phyloP scores from a whole-genome alignment of 2,888 invertebrate species.

The Cerastoderma edule region DNA sequence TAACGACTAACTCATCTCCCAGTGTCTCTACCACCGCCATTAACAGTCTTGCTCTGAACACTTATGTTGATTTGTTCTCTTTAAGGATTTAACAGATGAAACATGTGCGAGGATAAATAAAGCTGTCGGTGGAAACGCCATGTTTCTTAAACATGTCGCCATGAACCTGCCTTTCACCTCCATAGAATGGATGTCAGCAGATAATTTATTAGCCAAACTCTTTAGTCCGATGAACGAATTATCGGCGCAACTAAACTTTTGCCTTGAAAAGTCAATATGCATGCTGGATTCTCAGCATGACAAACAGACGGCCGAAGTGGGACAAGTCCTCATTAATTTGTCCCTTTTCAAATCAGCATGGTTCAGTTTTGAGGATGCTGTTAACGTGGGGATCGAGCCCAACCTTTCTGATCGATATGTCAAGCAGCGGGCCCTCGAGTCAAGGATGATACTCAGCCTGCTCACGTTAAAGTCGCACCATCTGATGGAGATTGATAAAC shows the following conservation, averaged over 20 bases:
- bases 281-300: not conserved
- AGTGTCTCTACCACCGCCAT: too few relatives aligned
- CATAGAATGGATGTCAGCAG: too few relatives aligned
- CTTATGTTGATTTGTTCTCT: too few relatives aligned
- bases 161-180: not conserved
- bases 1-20: too few relatives aligned
- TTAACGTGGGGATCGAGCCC: not conserved
- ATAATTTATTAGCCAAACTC: not conserved
- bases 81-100: conserved; percentile 25
- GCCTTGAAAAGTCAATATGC: not conserved
- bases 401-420: not conserved
- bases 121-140: conserved; percentile 30
- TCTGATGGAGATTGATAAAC: conserved; percentile 18
- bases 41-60: too few relatives aligned
- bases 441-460: not conserved
- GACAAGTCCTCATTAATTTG: conserved; percentile 12
- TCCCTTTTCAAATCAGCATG: conserved; percentile 19
- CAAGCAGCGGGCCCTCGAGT: not conserved
- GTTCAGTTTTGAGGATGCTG: conserved; percentile 15
- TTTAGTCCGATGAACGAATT: not conserved
- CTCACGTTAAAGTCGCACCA: not conserved
- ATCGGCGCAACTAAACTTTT: not conserved
- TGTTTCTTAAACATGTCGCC: conserved; percentile 27
- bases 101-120: conserved; percentile 17
- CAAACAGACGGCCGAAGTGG: too few relatives aligned